Base-by-base conservation (phyloP, 2,113 vertebrate genomes). In the Xenotilapia flavipinnis region DNA sequence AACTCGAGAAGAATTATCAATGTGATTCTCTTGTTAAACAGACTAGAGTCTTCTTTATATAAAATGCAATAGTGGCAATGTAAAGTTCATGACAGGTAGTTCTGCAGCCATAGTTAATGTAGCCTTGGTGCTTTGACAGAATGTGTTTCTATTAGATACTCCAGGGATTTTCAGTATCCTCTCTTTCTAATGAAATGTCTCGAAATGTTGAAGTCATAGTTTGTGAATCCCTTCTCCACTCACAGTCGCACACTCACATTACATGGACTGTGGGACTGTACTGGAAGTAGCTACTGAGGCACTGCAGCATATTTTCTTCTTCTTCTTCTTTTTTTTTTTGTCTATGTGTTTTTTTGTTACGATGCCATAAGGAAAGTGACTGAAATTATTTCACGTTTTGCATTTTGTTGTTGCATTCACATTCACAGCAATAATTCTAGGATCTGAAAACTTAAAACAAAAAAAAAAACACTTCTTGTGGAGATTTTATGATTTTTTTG, bases 21-120 rank as follows among this genome's bases (percentile, higher is more conserved):
- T 21, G n/a, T 55, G 51, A 55, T 13, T 80, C 7, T 10, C 12
- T 36, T 36, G 77, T 55, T 53, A 80, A n/a, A 38, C 55, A 81
- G 21, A 42, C 7, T 38, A 53, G 9, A 53, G 28, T 28, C 14
- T 42, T 79, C 80, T 77, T 45, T 73, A 45, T 73, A 45, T 26
- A 26, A 10, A 73, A 75, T 28, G 23, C 3, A 47, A 17, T 17
- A 47, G 40, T 75, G 60, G 31, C 47, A 58, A 33, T 33, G 58
- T 51, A 21, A 51, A 23, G 36, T 70, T 49, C 21, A 36, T 45
- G 55, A 54, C 23, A 81, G 40, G 33, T 49, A 9, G 26, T 70
- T 89, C 49, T 47, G 82, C 10, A 87, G 28, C 19, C 33, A n/a
- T 23, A 77, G 54, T 75, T 87, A 51, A 73, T 81, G 73, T 54